Evolutionary conservation across 2,113 vertebrate species (phyloP).

Genomic region (Podocnemis expansa): DNA sequence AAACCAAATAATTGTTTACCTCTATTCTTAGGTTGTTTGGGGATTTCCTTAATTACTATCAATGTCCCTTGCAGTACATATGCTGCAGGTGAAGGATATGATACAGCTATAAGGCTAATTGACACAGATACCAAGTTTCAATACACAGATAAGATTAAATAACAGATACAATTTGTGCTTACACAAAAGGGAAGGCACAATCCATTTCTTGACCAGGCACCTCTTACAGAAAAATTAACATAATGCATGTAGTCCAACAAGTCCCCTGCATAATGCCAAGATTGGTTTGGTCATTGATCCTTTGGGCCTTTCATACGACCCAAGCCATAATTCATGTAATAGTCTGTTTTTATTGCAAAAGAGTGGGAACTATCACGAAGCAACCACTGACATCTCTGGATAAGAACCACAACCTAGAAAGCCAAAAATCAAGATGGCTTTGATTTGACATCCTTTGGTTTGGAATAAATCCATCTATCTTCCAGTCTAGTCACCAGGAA

Average conservation of each 20-base stretch:
- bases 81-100: not conserved
- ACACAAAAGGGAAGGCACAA: not conserved
- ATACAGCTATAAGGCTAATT: not conserved
- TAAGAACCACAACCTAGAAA: not conserved
- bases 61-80: not conserved
- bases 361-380: conserved; percentile 16
- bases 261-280: not conserved
- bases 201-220: not conserved
- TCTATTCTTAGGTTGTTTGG: not conserved
- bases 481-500: not conserved
- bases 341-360: conserved; percentile 61
- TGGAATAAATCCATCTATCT: not conserved
- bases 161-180: not conserved
- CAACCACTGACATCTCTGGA: conserved; percentile 55
- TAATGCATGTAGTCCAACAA: not conserved
- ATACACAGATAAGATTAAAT: not conserved
- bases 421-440: not conserved
- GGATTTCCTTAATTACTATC: not conserved
- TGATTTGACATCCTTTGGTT: not conserved
- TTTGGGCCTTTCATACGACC: conserved; percentile 55
- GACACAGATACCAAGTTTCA: not conserved
- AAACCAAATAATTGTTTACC: not conserved
- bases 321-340: conserved; percentile 48
- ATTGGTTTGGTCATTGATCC: conserved; percentile 61
- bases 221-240: not conserved